Percentiles rank a stretch among this genome's conserved stretches.
Evolutionary conservation across 2,888 invertebrate species (phyloP).

Genomic region (Drosophila mimica): DNA sequence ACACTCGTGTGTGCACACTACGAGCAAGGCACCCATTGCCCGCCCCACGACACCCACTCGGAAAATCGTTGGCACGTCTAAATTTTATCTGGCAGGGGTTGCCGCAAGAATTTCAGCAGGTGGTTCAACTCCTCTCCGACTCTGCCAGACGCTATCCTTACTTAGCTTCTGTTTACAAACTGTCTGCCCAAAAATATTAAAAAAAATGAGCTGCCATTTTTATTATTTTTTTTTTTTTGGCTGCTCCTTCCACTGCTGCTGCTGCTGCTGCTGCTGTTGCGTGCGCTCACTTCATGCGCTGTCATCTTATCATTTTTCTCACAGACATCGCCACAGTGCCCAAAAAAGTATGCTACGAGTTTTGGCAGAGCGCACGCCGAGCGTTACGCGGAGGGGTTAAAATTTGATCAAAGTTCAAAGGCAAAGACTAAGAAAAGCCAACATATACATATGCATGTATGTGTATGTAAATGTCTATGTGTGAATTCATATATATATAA

Average conservation of each 20-base stretch:
- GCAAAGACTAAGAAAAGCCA: constrained; percentile 55
- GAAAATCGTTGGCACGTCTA: constrained; percentile 42
- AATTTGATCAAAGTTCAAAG: constrained; percentile 77
- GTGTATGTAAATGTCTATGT: constrained; percentile 7
- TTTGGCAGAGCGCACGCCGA: constrained; percentile 32
- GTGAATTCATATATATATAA: constrained; percentile 9
- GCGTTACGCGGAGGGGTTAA: constrained; percentile 64
- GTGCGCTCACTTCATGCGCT: constrained; percentile 64
- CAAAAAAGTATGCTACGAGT: constrained; percentile 40
- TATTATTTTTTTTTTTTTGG: constrained; percentile 54
- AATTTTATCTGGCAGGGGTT: constrained; percentile 45
- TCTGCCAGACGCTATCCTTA: constrained; percentile 34
- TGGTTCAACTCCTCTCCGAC: constrained; percentile 38
- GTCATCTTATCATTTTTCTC: constrained; percentile 80
- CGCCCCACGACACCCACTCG: neutral
- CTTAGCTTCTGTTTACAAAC: constrained; percentile 70
- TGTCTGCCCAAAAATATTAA: constrained; percentile 75
- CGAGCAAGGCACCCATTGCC: neutral
- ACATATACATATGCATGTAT: neutral
- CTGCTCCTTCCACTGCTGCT: neutral
- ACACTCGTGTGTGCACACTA: neutral
- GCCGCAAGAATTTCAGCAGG: constrained; percentile 57
- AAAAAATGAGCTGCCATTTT: constrained; percentile 73
- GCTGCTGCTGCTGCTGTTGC: constrained; percentile 10
- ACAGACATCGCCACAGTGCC: constrained; percentile 49